Evolutionary conservation across 2,888 invertebrate species (phyloP), one percentile per base, ranked within the genome.

Genomic region (Teinopalpus imperialis): DNA sequence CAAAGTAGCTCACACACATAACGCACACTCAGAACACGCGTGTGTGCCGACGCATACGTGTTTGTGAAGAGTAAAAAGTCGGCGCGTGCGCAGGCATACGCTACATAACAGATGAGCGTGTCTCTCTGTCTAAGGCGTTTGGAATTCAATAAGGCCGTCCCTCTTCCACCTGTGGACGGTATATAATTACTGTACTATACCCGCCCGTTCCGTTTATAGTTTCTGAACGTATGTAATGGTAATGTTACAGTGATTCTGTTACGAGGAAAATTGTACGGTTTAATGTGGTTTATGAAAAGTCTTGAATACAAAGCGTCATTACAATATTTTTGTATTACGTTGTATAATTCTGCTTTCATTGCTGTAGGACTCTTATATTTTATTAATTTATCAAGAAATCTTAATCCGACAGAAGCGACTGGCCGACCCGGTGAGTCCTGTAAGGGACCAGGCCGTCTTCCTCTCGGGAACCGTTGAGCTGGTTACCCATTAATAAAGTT

Each of bases 1-100:
- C 48, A 53, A 13, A 4, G n/a, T n/a, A 21, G 16, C 8, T 6
- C 1, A 3, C 48, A 43, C 31, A 43, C 56, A 59, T 51, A 49
- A 41, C 29, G 18, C 52, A 43, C 49, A 54, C 47, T 50, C 40
- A 44, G 23, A 41, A 27, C 27, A 29, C 8, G 16, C 24, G 4
- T n/a, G 31, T 27, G 48, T 54, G 57, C 53, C 54, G 66, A 66
- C 66, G 69, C 1, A 66, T 66, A 62, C 48, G 31, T 63, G 73
- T 71, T 66, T 67, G 71, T 2, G 69, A 66, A 62, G 46, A 65
- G 66, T 67, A 71, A 74, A 74, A 74, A 73, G 61, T 18, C 56
- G 66, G 63, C 76, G 74, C 76, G 76, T 69, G 79, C 78, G 77
- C 64, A 57, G 34, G 23, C 30, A 39, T 34, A 39, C 32, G 34